A percentile compares a stretch with the other conserved stretches of the same genome.
These are phyloP conservation scores for Agrochola macilenta DNA, from an alignment of 2,888 invertebrate species.

Conservation along the genomic window DNA sequence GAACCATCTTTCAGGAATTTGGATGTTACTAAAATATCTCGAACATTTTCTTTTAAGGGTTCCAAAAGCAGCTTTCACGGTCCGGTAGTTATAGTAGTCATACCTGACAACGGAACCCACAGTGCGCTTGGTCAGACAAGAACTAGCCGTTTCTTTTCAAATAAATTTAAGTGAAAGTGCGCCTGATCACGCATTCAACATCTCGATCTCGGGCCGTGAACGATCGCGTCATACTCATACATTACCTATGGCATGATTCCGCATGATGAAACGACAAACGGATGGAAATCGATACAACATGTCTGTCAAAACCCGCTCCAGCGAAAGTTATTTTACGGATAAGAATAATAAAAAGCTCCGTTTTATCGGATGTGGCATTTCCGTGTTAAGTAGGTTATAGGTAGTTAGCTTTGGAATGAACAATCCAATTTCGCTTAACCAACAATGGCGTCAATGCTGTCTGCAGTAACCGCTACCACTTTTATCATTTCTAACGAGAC, in stretches of 20 bases:
- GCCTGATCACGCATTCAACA: constrained; percentile 48
- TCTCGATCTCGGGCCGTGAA: constrained; percentile 42
- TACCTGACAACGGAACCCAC: not conserved
- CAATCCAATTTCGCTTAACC: constrained; percentile 5
- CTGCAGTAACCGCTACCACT: not conserved
- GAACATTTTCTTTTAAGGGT: not conserved
- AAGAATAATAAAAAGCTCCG: constrained; percentile 36
- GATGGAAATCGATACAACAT: constrained; percentile 62
- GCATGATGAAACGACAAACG: constrained; percentile 52
- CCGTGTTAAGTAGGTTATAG: constrained; percentile 37
- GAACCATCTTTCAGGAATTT: not conserved
- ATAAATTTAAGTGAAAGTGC: constrained; percentile 58
- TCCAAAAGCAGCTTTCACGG: not conserved
- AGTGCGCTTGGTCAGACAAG: constrained; percentile 4
- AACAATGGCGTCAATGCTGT: not conserved
- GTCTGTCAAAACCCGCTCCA: constrained; percentile 48
- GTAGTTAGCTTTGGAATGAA: not conserved
- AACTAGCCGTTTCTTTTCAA: constrained; percentile 11
- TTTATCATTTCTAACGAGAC: not conserved
- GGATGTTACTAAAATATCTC: not conserved
- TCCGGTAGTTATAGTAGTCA: no score
- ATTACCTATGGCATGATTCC: constrained; percentile 25
- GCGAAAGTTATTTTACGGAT: constrained; percentile 59
- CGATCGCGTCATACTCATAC: constrained; percentile 51
- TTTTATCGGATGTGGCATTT: constrained; percentile 56